These are phyloP conservation scores for Stenoptilia bipunctidactyla DNA, from an alignment of 2,888 invertebrate species.

Conservation along the genomic window DNA sequence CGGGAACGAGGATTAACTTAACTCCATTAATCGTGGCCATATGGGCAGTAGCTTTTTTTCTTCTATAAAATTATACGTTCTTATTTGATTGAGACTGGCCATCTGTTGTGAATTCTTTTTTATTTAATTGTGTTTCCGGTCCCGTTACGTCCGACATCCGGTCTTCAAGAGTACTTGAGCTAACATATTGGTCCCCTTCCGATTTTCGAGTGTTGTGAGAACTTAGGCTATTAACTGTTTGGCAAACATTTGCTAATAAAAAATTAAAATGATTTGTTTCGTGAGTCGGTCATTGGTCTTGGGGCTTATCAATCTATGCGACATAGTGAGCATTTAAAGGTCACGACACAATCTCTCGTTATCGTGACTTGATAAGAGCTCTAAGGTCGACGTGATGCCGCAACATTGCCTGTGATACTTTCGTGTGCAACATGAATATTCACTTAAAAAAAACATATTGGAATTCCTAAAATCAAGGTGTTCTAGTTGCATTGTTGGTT, in stretches of 20 bases:
- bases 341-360: conserved; percentile 21
- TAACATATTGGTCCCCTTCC: conserved; percentile 19
- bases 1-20: no score
- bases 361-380: conserved; percentile 33
- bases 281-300: conserved; percentile 57
- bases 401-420: conserved; percentile 24
- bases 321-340: conserved; percentile 42
- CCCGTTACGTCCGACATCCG: conserved; percentile 47
- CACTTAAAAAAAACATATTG: conserved; percentile 17
- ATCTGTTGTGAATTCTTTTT: conserved; percentile 44
- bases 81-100: conserved; percentile 18
- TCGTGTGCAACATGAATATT: no score
- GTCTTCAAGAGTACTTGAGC: conserved; percentile 46
- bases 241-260: not conserved
- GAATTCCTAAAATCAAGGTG: conserved; percentile 41
- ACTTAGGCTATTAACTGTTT: not conserved
- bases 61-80: conserved; percentile 20
- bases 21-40: not conserved
- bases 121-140: conserved; percentile 47
- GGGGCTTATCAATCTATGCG: conserved; percentile 31
- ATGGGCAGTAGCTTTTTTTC: conserved; percentile 22
- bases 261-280: not conserved
- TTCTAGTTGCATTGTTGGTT: conserved; percentile 42
- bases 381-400: conserved; percentile 54
- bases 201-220: not conserved